Conservation (phyloP, 2,113 vertebrate genomes). For the Neolamprologus toae region DNA sequence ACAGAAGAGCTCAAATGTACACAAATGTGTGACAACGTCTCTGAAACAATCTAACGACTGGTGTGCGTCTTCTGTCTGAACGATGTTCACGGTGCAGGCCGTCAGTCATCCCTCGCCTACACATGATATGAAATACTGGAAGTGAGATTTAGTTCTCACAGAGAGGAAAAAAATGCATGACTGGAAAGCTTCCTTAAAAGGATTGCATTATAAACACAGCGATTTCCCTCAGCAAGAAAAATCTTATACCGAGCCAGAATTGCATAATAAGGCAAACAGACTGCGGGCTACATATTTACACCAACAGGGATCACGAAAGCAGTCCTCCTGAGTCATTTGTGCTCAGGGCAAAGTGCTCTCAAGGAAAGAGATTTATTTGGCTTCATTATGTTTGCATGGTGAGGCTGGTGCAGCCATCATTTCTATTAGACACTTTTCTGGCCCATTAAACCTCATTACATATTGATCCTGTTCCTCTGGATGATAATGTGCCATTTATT, state of each 20-base stretch:
- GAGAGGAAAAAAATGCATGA: not conserved
- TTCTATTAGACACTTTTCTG: conserved; percentile 64
- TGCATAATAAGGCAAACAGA: conserved; percentile 48
- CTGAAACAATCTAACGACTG: not conserved
- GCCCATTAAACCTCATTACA: conserved; percentile 66
- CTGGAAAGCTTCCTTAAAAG: conserved; percentile 11
- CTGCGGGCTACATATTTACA: conserved; percentile 61
- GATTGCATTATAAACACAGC: conserved; percentile 34
- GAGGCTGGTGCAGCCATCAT: conserved; percentile 43
- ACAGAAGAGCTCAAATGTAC: not conserved
- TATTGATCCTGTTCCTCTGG: conserved; percentile 53
- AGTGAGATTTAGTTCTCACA: not conserved
- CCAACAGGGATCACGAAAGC: conserved; percentile 54
- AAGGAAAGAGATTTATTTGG: conserved; percentile 53
- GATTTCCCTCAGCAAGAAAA: conserved; percentile 27
- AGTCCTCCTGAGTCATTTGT: conserved; percentile 48
- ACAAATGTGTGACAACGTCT: not conserved
- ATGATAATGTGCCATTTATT: conserved; percentile 48
- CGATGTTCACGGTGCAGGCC: not conserved
- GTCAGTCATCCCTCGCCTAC: conserved; percentile 33
- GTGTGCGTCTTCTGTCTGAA: conserved; percentile 42
- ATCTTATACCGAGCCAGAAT: conserved; percentile 7
- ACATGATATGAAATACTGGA: not conserved
- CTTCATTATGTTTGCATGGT: conserved; percentile 54
- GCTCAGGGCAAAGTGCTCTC: conserved; percentile 47